These are phyloP conservation scores for Menidia beryllina DNA, from an alignment of 2,113 vertebrate genomes.

Conservation along the genomic window DNA sequence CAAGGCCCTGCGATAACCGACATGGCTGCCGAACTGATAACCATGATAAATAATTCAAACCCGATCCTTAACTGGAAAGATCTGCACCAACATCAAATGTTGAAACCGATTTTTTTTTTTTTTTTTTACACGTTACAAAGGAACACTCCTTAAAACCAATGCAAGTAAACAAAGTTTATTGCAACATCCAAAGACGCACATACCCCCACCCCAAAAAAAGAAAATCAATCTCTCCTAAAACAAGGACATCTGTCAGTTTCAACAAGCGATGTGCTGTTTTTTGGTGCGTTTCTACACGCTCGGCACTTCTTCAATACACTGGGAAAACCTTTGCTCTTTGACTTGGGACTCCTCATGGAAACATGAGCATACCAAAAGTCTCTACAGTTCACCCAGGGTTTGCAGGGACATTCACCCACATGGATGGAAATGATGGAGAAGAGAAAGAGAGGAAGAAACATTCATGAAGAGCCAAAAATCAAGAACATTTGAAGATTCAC, in stretches of 20 bases:
- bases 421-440: slow-evolving; percentile 87
- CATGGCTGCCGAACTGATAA: not conserved
- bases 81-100: too few relatives aligned
- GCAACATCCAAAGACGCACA: too few relatives aligned
- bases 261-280: not conserved
- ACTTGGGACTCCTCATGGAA: slow-evolving; percentile 84
- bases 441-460: slow-evolving; percentile 80
- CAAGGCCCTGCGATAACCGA: not conserved
- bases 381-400: slow-evolving; percentile 89
- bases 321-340: slow-evolving; percentile 67
- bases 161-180: too few relatives aligned
- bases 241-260: not conserved
- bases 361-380: slow-evolving; percentile 89
- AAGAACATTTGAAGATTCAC: slow-evolving; percentile 64
- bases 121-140: too few relatives aligned
- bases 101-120: too few relatives aligned
- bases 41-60: too few relatives aligned
- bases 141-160: too few relatives aligned
- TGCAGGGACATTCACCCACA: slow-evolving; percentile 89
- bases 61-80: too few relatives aligned
- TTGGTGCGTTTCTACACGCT: not conserved
- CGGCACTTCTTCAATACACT: not conserved
- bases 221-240: too few relatives aligned
- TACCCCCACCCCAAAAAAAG: too few relatives aligned
- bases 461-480: slow-evolving; percentile 72